Conservation (phyloP, 2,797 vertebrate species). For the Megaceryle alcyon region DNA sequence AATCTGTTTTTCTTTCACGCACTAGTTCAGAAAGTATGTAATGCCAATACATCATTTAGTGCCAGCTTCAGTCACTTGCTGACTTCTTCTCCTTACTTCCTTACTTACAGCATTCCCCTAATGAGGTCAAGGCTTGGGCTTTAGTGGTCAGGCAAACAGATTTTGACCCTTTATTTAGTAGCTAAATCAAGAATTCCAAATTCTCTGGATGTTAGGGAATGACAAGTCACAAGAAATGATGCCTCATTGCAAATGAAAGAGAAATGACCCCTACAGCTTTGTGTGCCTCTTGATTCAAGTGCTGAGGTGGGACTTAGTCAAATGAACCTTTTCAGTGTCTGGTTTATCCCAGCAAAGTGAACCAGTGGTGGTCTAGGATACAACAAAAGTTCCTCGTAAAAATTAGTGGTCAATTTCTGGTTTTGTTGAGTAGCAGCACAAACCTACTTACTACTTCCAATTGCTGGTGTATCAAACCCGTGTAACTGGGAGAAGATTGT, state of each 20-base stretch:
- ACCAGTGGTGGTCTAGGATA: not conserved
- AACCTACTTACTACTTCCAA: not conserved
- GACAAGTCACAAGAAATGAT: not conserved
- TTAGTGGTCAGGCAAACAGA: not conserved
- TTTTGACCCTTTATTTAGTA: not conserved
- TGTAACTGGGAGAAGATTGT: not conserved
- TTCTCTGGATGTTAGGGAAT: not conserved
- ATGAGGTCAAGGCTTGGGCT: not conserved
- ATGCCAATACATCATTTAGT: not conserved
- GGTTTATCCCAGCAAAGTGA: not conserved
- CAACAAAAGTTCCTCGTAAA: not conserved
- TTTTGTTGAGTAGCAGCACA: fast-evolving
- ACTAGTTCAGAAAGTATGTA: not conserved
- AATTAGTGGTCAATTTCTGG: not conserved
- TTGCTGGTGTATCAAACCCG: not conserved
- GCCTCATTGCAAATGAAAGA: not conserved
- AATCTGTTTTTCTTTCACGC: not conserved
- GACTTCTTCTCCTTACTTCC: not conserved
- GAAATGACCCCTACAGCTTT: fast-evolving
- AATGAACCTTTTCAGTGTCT: not conserved
- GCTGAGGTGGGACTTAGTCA: not conserved
- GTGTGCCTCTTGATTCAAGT: not conserved
- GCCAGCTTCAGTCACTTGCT: not conserved
- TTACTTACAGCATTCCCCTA: not conserved
- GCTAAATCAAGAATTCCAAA: not conserved